phyloP scores from a whole-genome alignment of 2,113 vertebrate genomes.

The Orthonyx spaldingii region DNA sequence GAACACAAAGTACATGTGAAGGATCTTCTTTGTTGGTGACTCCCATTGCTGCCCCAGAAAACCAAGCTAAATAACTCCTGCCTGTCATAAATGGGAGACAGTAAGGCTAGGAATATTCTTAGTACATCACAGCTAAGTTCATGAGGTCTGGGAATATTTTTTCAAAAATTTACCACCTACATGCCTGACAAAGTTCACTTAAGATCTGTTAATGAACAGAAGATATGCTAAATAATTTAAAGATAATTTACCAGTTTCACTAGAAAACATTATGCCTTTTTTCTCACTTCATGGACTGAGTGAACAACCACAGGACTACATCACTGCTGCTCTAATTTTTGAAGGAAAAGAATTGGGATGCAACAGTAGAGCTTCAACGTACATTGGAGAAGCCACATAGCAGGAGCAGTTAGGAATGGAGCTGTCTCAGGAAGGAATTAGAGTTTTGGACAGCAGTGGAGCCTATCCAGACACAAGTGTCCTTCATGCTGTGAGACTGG shows the following conservation, averaged over 20 bases:
- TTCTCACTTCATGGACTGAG: neutral
- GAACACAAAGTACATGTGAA: neutral
- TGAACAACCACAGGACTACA: neutral
- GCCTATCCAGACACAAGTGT: neutral
- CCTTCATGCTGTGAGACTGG: neutral
- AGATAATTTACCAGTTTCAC: neutral
- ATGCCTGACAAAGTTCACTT: neutral
- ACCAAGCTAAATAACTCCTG: neutral
- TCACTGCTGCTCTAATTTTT: neutral
- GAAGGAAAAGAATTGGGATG: neutral
- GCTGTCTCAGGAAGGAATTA: neutral
- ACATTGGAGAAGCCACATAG: neutral
- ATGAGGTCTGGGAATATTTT: neutral
- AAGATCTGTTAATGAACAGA: neutral
- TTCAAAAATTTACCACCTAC: neutral
- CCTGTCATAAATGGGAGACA: neutral
- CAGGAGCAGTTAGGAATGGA: neutral
- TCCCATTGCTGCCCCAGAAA: neutral
- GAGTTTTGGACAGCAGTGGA: fast-evolving
- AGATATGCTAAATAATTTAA: neutral
- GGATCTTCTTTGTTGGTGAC: neutral
- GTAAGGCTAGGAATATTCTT: neutral
- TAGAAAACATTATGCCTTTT: neutral
- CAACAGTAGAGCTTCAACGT: neutral
- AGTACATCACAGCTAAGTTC: neutral